A percentile compares a stretch with the other conserved stretches of the same genome.
phyloP scores from a whole-genome alignment of 2,888 invertebrate species.

The Troides oblongomaculatus region DNA sequence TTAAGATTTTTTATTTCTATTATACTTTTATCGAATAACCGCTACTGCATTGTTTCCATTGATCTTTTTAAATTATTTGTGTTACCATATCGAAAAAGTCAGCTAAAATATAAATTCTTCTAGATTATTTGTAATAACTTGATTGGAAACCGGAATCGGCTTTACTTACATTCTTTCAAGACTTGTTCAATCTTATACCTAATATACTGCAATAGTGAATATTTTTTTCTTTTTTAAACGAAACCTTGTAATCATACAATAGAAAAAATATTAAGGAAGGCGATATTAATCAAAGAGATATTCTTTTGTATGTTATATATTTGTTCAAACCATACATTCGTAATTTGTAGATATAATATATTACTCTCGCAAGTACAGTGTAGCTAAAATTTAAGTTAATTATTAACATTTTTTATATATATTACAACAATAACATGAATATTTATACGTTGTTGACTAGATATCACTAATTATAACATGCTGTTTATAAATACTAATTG shows the following conservation, averaged over 20 bases:
- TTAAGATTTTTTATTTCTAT: conserved; percentile 22
- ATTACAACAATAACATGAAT: background rate
- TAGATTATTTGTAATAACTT: too few species aligned
- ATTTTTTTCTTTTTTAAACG: too few species aligned
- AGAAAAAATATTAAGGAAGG: background rate
- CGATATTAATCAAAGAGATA: background rate
- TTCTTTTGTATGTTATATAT: background rate
- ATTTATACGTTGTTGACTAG: conserved; percentile 18
- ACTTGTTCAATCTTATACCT: too few species aligned
- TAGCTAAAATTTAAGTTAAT: background rate
- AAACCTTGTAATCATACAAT: too few species aligned
- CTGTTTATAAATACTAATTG: background rate
- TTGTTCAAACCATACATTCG: background rate
- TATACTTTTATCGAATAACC: conserved; percentile 15
- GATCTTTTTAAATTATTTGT: background rate
- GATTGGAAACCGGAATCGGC: too few species aligned
- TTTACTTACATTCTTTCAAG: too few species aligned
- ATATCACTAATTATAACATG: conserved; percentile 4
- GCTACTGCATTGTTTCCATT: conserved; percentile 22
- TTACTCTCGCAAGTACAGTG: conserved; percentile 6
- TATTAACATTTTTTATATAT: background rate
- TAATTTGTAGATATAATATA: conserved; percentile 9
- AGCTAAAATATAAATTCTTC: background rate
- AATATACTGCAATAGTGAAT: too few species aligned
- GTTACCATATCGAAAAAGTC: background rate